Evolutionary conservation across 2,888 invertebrate genomes (phyloP).

Genomic region (Phortica magna): DNA sequence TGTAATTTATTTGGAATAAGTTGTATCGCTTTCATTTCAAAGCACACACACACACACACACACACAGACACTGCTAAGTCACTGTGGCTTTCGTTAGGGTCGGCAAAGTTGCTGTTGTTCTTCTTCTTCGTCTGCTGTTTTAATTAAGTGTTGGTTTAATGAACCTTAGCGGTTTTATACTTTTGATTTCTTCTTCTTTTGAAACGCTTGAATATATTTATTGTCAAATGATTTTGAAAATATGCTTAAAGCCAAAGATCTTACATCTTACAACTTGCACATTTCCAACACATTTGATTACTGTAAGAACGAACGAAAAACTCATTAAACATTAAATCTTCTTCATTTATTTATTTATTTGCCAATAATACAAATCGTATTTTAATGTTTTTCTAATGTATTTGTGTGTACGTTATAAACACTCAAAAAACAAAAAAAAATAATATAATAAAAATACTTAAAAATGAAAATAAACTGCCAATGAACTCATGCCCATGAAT

Average conservation of each 20-base stretch:
- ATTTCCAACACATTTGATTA: no score
- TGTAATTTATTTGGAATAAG: constrained; percentile 27
- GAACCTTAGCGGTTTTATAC: constrained; percentile 8
- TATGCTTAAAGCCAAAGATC: no score
- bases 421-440: no score
- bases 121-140: not conserved
- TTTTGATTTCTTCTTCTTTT: not conserved
- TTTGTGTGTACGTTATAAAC: no score
- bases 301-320: no score
- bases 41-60: not conserved
- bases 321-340: no score
- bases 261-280: no score
- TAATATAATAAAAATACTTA: no score
- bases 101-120: no score
- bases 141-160: not conserved
- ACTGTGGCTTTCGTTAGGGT: not conserved
- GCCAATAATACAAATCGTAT: not conserved
- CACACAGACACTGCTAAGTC: not conserved
- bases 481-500: not conserved
- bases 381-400: no score
- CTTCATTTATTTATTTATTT: not conserved
- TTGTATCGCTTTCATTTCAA: constrained; percentile 9
- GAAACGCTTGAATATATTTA: no score
- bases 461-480: no score
- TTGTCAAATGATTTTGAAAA: not conserved